These are phyloP conservation scores for Ophioninae sp. DNA, from an alignment of 2,888 invertebrate species.

Conservation along the genomic window DNA sequence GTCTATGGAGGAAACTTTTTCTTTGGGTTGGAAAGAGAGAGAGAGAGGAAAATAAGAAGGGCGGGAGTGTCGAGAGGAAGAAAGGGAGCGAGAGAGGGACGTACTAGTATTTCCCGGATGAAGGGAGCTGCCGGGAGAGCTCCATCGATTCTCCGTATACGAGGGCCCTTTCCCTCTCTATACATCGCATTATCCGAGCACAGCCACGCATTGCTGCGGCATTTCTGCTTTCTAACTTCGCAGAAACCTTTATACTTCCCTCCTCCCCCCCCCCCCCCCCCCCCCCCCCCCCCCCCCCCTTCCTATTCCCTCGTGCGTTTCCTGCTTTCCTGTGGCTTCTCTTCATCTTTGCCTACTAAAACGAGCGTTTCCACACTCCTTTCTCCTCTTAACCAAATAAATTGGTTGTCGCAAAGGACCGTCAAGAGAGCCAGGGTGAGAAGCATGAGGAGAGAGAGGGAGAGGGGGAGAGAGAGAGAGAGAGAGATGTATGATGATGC, in stretches of 20 bases:
- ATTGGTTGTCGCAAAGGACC: slow-evolving; percentile 72
- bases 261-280: slow-evolving; percentile 7
- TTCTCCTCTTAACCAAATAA: slow-evolving; percentile 69
- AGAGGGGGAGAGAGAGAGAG: slow-evolving; percentile 51
- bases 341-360: slow-evolving; percentile 58
- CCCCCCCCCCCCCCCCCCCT: background rate
- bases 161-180: slow-evolving; percentile 65
- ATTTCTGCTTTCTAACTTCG: slow-evolving; percentile 57
- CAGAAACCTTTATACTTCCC: slow-evolving; percentile 37
- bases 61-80: background rate
- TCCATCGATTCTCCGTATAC: slow-evolving; percentile 71
- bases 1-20: slow-evolving; percentile 37
- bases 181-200: slow-evolving; percentile 49
- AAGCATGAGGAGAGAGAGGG: no score
- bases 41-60: slow-evolving; percentile 40
- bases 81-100: slow-evolving; percentile 57
- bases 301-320: slow-evolving; percentile 34
- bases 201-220: slow-evolving; percentile 53
- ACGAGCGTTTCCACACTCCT: slow-evolving; percentile 54
- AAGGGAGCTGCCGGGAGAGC: slow-evolving; percentile 61
- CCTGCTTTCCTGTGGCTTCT: slow-evolving; percentile 47
- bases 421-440: slow-evolving; percentile 55
- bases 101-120: slow-evolving; percentile 58
- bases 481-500: no score
- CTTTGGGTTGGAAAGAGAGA: slow-evolving; percentile 29